A percentile compares a stretch with the other conserved stretches of the same genome.
These are phyloP conservation scores for Ruditapes philippinarum DNA, from an alignment of 1,140 invertebrate species.

Conservation along the genomic window DNA sequence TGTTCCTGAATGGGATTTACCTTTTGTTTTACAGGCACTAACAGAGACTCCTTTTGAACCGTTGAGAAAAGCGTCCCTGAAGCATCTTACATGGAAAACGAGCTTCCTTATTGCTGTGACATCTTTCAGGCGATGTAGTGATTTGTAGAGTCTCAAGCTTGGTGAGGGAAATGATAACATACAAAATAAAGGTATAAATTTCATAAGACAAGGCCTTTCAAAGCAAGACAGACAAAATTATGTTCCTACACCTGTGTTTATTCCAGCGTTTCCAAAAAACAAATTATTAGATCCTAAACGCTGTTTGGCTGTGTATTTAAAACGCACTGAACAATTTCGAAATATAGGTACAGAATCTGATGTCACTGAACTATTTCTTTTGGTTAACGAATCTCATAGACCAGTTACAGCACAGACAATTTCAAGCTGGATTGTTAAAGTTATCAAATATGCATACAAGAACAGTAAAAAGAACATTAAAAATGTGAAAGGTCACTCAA, in stretches of 20 bases:
- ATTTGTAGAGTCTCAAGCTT: not conserved
- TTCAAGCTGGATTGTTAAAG: not conserved
- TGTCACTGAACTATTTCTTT: too few species aligned
- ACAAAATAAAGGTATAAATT: not conserved
- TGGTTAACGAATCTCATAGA: too few species aligned
- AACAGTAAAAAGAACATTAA: too few species aligned
- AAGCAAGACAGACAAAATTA: not conserved
- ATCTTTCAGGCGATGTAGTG: conserved; percentile 17
- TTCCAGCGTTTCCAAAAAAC: too few species aligned
- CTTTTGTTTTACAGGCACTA: conserved; percentile 6
- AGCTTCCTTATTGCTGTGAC: conserved; percentile 26
- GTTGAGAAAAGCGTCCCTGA: conserved; percentile 2
- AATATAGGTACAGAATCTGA: too few species aligned
- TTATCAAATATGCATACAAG: not conserved
- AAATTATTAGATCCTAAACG: too few species aligned
- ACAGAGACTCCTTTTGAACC: conserved; percentile 33
- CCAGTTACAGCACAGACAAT: too few species aligned
- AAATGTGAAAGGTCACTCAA: too few species aligned
- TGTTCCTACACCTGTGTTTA: too few species aligned
- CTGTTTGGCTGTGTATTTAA: too few species aligned
- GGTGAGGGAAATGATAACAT: not conserved
- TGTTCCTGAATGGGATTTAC: conserved; percentile 43
- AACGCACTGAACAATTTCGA: too few species aligned
- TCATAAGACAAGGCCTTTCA: too few species aligned
- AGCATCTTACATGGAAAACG: conserved; percentile 16